A percentile compares a stretch with the other conserved stretches of the same genome.
These are phyloP conservation scores for Corbicula japonica DNA, from an alignment of 2,888 invertebrate species.

Conservation along the genomic window DNA sequence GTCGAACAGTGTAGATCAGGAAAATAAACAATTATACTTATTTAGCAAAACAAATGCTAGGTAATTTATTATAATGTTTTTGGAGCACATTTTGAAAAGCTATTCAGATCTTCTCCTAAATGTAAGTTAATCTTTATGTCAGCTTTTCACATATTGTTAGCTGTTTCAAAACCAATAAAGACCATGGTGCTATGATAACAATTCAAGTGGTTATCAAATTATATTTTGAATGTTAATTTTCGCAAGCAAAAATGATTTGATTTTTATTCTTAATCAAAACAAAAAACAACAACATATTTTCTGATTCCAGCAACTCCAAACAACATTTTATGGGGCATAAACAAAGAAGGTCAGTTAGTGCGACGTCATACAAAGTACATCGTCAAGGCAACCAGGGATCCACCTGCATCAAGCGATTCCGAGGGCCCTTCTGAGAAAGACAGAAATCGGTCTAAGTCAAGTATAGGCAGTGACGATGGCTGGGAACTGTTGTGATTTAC, in stretches of 20 bases:
- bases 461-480: constrained; percentile 75
- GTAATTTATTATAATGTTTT: too few species aligned
- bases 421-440: not conserved
- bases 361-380: constrained; percentile 73
- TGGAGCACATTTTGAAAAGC: too few species aligned
- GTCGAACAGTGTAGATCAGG: too few species aligned
- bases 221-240: not conserved
- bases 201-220: too few species aligned
- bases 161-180: too few species aligned
- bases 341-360: constrained; percentile 74
- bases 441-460: constrained; percentile 19
- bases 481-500: too few species aligned
- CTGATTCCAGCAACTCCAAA: constrained; percentile 73
- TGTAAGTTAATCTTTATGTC: too few species aligned
- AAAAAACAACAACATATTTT: not conserved
- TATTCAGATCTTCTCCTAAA: too few species aligned
- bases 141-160: too few species aligned
- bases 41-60: too few species aligned
- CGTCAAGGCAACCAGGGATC: constrained; percentile 22
- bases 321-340: constrained; percentile 79
- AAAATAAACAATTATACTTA: too few species aligned
- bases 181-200: too few species aligned
- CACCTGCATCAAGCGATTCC: not conserved
- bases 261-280: not conserved
- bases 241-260: not conserved